Conservation (phyloP, 2,888 invertebrate species). For the Drosophila putrida region DNA sequence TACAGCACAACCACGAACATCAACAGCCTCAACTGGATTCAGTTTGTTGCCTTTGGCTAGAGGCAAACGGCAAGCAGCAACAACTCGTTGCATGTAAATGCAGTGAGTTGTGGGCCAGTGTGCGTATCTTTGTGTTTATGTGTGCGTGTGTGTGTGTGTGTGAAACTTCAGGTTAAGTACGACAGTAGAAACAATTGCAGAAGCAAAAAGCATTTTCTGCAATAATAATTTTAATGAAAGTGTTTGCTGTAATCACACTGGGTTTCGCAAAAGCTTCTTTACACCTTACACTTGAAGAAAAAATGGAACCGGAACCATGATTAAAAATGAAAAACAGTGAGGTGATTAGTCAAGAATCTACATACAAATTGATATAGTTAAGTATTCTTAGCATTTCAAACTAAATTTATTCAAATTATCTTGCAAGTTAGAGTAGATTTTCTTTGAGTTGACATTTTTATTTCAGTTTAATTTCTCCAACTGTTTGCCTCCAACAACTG, state of each 20-base stretch:
- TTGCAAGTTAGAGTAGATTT: too few relatives aligned
- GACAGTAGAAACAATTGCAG: constrained; percentile 73
- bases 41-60: constrained; percentile 73
- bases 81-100: constrained; percentile 59
- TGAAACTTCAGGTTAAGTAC: constrained; percentile 60
- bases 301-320: background rate
- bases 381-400: too few relatives aligned
- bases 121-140: constrained; percentile 8
- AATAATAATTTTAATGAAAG: constrained; percentile 82
- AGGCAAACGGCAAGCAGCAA: constrained; percentile 31
- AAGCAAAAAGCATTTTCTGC: constrained; percentile 74
- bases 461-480: too few relatives aligned
- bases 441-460: too few relatives aligned
- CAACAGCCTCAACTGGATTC: constrained; percentile 53
- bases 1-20: constrained; percentile 50
- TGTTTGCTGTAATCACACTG: constrained; percentile 75
- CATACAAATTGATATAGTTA: too few relatives aligned
- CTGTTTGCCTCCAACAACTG: too few relatives aligned
- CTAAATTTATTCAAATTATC: too few relatives aligned
- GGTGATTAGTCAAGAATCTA: background rate
- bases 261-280: constrained; percentile 22
- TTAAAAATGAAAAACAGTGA: background rate
- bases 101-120: constrained; percentile 12
- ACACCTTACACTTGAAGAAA: constrained; percentile 17
- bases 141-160: constrained; percentile 26